Conservation (phyloP, 1,140 invertebrate genomes). For the Drosophila nasuta region DNA sequence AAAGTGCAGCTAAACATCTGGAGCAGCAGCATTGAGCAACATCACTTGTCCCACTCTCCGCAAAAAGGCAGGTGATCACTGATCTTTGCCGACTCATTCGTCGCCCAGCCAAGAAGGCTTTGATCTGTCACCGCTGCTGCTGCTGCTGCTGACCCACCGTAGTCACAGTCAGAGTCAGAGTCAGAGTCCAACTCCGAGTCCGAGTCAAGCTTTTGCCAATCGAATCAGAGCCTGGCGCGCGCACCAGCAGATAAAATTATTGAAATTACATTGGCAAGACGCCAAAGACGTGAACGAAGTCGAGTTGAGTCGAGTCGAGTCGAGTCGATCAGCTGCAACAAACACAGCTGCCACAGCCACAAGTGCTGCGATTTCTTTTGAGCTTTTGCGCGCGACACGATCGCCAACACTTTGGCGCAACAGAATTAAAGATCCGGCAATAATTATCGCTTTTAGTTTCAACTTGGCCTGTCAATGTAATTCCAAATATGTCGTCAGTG, state of each 20-base stretch:
- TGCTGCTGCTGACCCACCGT: neutral
- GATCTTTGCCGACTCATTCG: conserved; percentile 71
- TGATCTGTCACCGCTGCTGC: conserved; percentile 76
- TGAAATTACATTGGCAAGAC: conserved; percentile 84
- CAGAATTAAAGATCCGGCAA: conserved; percentile 57
- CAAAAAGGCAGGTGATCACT: conserved; percentile 62
- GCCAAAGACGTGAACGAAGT: conserved; percentile 45
- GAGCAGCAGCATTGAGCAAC: conserved; percentile 50
- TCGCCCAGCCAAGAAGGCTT: conserved; percentile 52
- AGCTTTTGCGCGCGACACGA: conserved; percentile 58
- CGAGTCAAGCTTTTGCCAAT: conserved; percentile 50
- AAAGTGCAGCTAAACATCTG: conserved; percentile 81
- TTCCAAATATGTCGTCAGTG: conserved; percentile 83
- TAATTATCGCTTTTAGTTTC: conserved; percentile 83
- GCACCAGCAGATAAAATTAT: conserved; percentile 82
- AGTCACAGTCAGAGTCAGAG: neutral
- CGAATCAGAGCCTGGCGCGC: conserved; percentile 77
- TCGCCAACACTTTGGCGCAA: conserved; percentile 70
- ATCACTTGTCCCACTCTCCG: conserved; percentile 9
- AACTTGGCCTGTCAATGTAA: conserved; percentile 78
- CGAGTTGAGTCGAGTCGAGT: too few species aligned
- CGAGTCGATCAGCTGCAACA: conserved; percentile 46
- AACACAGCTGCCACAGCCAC: neutral
- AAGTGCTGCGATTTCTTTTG: conserved; percentile 35
- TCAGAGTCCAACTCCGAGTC: neutral